phyloP scores from a whole-genome alignment of 2,113 vertebrate species.

The Hippocampus comes region DNA sequence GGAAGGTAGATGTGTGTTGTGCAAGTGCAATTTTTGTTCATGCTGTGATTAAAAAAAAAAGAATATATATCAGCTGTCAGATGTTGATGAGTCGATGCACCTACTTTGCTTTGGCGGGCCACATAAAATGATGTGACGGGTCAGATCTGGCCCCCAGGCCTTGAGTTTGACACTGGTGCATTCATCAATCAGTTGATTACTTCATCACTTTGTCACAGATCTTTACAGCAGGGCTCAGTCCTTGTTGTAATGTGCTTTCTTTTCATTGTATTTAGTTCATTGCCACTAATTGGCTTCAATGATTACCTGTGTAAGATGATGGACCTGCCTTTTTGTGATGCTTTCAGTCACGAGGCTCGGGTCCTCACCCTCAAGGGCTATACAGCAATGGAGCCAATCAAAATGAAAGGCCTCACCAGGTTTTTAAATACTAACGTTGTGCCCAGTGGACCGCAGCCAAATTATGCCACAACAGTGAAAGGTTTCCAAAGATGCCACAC shows the following conservation, averaged over 20 bases:
- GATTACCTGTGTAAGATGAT: not conserved
- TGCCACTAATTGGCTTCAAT: conserved; percentile 12
- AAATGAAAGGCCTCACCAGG: not conserved
- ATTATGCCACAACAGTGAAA: not conserved
- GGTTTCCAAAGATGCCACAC: not conserved
- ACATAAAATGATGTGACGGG: too few species aligned
- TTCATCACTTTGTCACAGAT: not conserved
- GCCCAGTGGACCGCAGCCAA: not conserved
- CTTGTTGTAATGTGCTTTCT: conserved; percentile 16
- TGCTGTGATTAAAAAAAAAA: too few species aligned
- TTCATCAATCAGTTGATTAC: too few species aligned
- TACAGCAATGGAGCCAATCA: not conserved
- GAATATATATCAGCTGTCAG: too few species aligned
- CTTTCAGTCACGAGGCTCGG: too few species aligned
- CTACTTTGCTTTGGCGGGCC: not conserved
- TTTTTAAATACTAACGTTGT: not conserved
- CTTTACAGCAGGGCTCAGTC: not conserved
- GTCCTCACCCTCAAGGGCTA: not conserved
- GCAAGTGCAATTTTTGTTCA: not conserved
- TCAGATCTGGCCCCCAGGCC: too few species aligned
- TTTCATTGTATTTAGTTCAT: conserved; percentile 22
- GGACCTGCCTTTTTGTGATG: too few species aligned
- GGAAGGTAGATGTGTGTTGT: not conserved
- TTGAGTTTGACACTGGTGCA: too few species aligned
- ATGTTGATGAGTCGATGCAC: too few species aligned